Evolutionary conservation across 2,888 invertebrate species (phyloP).

Genomic region (Lithophane leautieri): DNA sequence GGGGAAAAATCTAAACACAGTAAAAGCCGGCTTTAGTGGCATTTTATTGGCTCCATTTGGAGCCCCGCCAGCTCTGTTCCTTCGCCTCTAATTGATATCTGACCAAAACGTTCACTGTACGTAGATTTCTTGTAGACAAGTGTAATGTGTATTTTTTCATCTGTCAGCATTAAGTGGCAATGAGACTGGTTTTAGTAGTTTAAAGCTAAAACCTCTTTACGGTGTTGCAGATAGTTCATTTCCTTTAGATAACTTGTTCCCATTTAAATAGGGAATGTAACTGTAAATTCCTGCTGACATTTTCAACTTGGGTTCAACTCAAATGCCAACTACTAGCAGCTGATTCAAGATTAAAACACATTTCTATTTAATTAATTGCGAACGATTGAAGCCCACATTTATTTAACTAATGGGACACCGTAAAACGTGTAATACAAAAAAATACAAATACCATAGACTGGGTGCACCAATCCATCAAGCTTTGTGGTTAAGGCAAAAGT

Average conservation of each 20-base stretch:
- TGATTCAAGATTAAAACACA: not conserved
- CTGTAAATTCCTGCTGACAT: not conserved
- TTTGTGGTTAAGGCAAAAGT: not conserved
- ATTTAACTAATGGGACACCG: not conserved
- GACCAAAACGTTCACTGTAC: constrained; percentile 78
- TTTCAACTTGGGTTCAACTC: not conserved
- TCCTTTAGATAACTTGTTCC: not conserved
- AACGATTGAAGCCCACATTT: not conserved
- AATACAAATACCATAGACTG: not conserved
- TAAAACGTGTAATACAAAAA: not conserved
- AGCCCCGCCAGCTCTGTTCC: constrained; percentile 79
- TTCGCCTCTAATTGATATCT: constrained; percentile 87
- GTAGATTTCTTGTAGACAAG: constrained; percentile 71
- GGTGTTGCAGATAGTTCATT: not conserved
- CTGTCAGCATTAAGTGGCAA: constrained; percentile 12
- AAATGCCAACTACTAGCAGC: not conserved
- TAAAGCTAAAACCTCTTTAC: not conserved
- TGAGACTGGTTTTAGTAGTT: not conserved
- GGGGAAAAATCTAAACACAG: constrained; percentile 86
- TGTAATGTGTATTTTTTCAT: constrained; percentile 57
- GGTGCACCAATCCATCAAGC: not conserved
- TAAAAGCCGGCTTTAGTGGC: constrained; percentile 84
- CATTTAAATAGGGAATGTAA: not conserved
- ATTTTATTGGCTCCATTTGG: constrained; percentile 87
- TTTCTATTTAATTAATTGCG: not conserved